Evolutionary conservation across 2,797 vertebrate species (phyloP), one percentile per base, ranked within the genome.

Genomic region (Pseudochirops cupreus): DNA sequence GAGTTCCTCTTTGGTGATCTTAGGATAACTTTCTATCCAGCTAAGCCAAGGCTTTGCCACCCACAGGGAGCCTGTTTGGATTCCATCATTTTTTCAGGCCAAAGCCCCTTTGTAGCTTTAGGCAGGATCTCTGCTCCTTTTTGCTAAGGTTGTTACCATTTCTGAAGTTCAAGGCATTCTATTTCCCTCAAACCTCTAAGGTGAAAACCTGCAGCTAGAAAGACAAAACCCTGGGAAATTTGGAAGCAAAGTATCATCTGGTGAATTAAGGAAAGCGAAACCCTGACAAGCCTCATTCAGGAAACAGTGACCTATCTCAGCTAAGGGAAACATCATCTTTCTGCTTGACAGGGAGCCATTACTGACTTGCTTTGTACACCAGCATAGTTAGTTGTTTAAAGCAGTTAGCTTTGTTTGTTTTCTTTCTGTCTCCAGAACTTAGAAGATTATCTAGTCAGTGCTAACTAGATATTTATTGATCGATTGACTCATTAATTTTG

Each of bases 211-310:
- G 24, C 87, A 39, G 6, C 57, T 56, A 91, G 55, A 96, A 92
- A 94, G 58, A 67, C 0, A 5, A 50, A 39, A 93, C n/a, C 46
- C 29, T 94, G 53, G 12, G 94, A 89, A 94, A 93, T 92, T 58
- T 67, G 93, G 92, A 97, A 74, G 52, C 56, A 39, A 18, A 12
- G 90, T 95, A 26, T 95, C 92, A 56, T 50, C 57, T 82, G 94
- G 62, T 90, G 93, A 93, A 93, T 52, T 46, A 56, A 16, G 55
- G 24, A 97, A 96, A 87, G 91, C 74, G 92, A 95, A 92, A 92
- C 3, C 0, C 62, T 91, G 56, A 53, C 39, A 39, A 57, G 26
- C 14, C 26, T 33, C 7, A 21, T 54, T 4, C 33, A n/a, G 53
- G 50, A 46, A 67, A 91, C 29, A 53, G 18, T n/a, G 58, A 52